Conservation (phyloP, 2,113 vertebrate genomes). For the Bucco capensis region DNA sequence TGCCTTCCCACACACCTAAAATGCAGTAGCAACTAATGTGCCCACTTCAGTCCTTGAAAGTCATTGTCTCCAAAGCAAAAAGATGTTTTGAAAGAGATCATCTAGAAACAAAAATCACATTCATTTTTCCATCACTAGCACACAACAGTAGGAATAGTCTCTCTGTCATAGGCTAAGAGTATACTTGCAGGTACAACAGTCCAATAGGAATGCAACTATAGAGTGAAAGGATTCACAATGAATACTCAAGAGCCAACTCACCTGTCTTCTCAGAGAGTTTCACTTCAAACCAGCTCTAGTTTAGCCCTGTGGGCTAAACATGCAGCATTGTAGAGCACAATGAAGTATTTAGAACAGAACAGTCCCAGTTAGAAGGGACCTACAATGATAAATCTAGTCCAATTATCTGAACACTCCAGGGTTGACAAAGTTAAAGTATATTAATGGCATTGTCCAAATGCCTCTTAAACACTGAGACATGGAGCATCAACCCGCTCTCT, state of each 20-base stretch:
- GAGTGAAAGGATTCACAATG: not conserved
- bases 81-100: not conserved
- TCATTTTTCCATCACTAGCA: not conserved
- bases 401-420: not conserved
- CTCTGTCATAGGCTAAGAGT: not conserved
- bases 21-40: not conserved
- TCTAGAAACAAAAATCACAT: not conserved
- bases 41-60: not conserved
- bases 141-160: not conserved
- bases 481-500: not conserved
- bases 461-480: not conserved
- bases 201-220: not conserved
- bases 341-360: not conserved
- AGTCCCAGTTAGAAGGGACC: not conserved
- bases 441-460: not conserved
- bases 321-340: not conserved
- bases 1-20: not conserved
- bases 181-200: not conserved
- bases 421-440: not conserved
- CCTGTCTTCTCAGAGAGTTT: not conserved
- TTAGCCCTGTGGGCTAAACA: not conserved
- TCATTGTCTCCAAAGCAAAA: not conserved
- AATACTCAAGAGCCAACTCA: not conserved
- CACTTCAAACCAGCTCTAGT: not conserved
- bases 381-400: not conserved